Evolutionary conservation across 2,113 vertebrate species (phyloP), one percentile per base, ranked within the genome.

Genomic region (Chionodraco myersi): DNA sequence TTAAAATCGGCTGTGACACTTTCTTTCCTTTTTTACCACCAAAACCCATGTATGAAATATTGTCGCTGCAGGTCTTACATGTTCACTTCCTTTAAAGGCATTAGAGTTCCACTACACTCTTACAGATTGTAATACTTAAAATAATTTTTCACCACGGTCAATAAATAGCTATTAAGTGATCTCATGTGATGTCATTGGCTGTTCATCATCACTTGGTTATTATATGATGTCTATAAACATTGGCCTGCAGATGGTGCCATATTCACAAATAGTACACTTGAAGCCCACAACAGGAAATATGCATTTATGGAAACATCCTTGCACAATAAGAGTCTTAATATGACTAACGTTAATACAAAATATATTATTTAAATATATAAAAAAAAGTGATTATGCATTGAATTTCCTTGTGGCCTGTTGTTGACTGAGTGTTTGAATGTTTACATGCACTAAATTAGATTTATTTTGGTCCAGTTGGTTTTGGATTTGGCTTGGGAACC

Each of bases 221-320:
- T 9, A 12, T 15, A 18, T 80, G 7, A 45, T 26, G 11, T 75
- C 26, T 60, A 30, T 30, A 5, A 1, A 56, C 66, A 34, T 45
- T 47, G 9, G 45, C 89, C 91, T 83, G 76, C 59, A 92, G 92
- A 84, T 87, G 89, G 91, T 21, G 77, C 81, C 58, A 79, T 18
- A 77, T 58, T 52, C 79, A 44, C 21, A 77, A 56, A 52, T 26
- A 30, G 12, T 51, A 26, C 34, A 15, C 36, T 2, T 26, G 9
- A 34, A 26, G 18, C 34, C 12, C 52, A 11, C 7, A n/a, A 11
- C 1, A 36, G 45, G 5, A 36, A 12, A 18, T 4, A 11, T 48
- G 51, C 49, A n/a, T 26, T 3, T 8, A 13, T 12, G 9, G 13
- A 4, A 2, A 4, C 21, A 34, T 13, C n/a, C 18, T 11, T n/a